Evolutionary conservation across 2,888 invertebrate genomes (phyloP).

Genomic region (Erebia epiphron): DNA sequence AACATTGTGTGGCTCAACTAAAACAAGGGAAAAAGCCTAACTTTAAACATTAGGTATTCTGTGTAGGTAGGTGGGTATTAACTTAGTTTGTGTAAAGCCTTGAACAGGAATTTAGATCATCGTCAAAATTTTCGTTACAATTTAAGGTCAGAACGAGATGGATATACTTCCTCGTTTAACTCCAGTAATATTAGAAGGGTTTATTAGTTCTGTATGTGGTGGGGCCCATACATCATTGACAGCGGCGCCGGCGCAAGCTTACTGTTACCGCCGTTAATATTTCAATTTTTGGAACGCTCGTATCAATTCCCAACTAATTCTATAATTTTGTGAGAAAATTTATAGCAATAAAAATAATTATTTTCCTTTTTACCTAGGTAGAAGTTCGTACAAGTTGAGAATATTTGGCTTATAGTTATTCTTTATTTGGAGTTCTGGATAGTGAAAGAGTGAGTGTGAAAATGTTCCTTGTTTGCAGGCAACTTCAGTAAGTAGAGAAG

Average conservation of each 20-base stretch:
- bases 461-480: no score
- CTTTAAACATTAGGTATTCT: no score
- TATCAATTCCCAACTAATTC: constrained; percentile 40
- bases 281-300: constrained; percentile 53
- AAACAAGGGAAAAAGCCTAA: no score
- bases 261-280: constrained; percentile 61
- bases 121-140: background rate
- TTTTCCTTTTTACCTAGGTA: background rate
- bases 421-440: no score
- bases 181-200: constrained; percentile 61
- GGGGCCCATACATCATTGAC: constrained; percentile 72
- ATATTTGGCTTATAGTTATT: background rate
- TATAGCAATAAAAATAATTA: constrained; percentile 5
- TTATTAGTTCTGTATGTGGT: constrained; percentile 72
- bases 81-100: background rate
- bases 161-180: constrained; percentile 56
- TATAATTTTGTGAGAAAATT: background rate
- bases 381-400: background rate
- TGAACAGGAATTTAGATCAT: background rate
- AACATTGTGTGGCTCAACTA: no score
- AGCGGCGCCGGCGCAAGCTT: constrained; percentile 72
- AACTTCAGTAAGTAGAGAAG: no score
- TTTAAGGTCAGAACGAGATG: constrained; percentile 50
- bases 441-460: no score
- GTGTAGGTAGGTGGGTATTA: no score